Evolutionary conservation across 2,888 invertebrate genomes (phyloP), one percentile per base, ranked within the genome.

Genomic region (Drosophila paramelanica): DNA sequence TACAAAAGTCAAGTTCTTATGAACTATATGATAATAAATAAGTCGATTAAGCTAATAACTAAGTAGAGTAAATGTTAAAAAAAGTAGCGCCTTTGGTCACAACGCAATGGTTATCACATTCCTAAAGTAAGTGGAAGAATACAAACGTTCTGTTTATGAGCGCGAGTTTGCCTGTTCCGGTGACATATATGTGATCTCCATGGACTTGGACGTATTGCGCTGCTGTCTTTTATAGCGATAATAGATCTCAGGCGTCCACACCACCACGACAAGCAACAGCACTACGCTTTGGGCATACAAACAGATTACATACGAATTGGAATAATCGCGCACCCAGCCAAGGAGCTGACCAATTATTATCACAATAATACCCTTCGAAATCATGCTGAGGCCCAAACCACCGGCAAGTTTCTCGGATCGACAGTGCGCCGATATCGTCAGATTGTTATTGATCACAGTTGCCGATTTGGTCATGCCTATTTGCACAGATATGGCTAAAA

Each of bases 401-500:
- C 95, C 94, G 0, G 96, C 94, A 0, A 96, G 83, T 76, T 94
- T 93, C 8, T 93, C 94, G 68, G 94, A 93, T 13, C 93, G 92
- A 73, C 94, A 95, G 85, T 95, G 93, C 73, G 95, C 95, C 0
- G 96, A 94, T 51, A 96, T 94, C 0, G 95, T 94, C 43, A 96
- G 93, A 88, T 95, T 96, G 85, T 95, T 95, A 72, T 95, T 95
- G 1, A 96, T 94, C n/a, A 96, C 94, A 0, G 95, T 94, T 82
- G 95, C 94, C 52, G 96, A 96, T 74, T 96, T 94, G 25, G 95
- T 93, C 81, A 95, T 94, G n/a, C 96, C 96, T 79, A 94, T 95
- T 0, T 96, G 89, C 10, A 94, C 92, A 1, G 95, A 94, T 90
- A 94, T 93, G 0, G 92, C 76, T 5, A 95, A 91, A 38, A 96